A percentile compares a stretch with the other conserved stretches of the same genome.
phyloP scores from a whole-genome alignment of 1,140 invertebrate genomes.

The Drosophila suzukii region DNA sequence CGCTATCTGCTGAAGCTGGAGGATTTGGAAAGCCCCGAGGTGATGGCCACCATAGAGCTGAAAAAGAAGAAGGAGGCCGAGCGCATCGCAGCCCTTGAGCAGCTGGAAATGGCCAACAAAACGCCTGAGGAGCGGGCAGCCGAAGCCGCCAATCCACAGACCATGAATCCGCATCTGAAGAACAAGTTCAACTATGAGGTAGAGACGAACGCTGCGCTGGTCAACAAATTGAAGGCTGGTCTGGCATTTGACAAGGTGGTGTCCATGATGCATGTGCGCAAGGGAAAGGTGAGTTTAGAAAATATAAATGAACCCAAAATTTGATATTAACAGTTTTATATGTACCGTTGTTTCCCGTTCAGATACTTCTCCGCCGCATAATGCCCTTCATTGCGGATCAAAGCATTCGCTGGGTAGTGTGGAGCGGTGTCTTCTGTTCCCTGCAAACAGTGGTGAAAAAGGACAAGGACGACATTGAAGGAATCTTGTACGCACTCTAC shows the following conservation, averaged over 20 bases:
- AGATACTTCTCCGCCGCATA: conserved; percentile 87
- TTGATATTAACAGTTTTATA: not conserved
- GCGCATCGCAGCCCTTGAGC: conserved; percentile 85
- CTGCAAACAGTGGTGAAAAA: conserved; percentile 84
- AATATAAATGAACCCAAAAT: no score
- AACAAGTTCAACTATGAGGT: conserved; percentile 82
- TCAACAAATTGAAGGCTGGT: conserved; percentile 87
- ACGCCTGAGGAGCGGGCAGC: conserved; percentile 68
- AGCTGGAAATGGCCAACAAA: conserved; percentile 82
- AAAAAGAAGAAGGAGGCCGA: conserved; percentile 87
- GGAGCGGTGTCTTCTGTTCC: conserved; percentile 85
- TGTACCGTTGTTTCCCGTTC: not conserved
- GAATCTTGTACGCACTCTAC: conserved; percentile 85
- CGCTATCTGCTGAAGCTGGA: conserved; percentile 89
- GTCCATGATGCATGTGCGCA: conserved; percentile 89
- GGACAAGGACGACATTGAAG: conserved; percentile 85
- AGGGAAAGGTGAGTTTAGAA: conserved; percentile 87
- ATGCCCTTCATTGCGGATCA: conserved; percentile 86
- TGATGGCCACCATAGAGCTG: conserved; percentile 87
- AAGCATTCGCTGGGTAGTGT: conserved; percentile 85
- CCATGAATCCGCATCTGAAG: conserved; percentile 83
- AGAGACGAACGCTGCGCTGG: conserved; percentile 84
- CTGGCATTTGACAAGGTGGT: conserved; percentile 88
- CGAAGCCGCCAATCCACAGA: conserved; percentile 80
- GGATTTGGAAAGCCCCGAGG: conserved; percentile 90